Conservation (phyloP, 2,888 invertebrate species). For the Pycnomerus fuliginosus region DNA sequence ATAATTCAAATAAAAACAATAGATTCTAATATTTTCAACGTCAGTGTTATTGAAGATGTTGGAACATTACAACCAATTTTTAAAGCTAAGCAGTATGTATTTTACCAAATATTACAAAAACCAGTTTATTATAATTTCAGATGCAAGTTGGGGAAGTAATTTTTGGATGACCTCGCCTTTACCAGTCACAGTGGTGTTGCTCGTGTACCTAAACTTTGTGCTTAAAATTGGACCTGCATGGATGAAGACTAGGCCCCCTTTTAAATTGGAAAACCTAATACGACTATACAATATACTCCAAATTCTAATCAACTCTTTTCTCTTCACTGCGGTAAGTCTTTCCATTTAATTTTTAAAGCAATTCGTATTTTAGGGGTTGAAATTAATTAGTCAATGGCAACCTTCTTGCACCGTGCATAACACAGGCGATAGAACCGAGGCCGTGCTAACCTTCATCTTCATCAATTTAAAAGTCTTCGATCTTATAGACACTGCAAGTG, state of each 20-base stretch:
- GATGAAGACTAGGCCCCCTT: neutral
- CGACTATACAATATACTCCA: neutral
- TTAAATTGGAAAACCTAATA: neutral
- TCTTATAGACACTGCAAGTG: neutral
- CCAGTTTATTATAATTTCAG: no score
- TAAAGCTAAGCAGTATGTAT: no score
- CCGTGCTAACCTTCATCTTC: neutral
- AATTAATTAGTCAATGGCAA: neutral
- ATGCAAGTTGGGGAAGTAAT: no score
- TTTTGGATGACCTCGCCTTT: no score
- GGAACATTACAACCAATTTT: no score
- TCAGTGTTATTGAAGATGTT: no score
- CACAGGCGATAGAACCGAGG: no score
- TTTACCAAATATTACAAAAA: no score
- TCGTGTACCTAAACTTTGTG: neutral
- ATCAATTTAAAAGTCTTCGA: neutral
- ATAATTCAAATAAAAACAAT: no score
- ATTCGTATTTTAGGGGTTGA: neutral
- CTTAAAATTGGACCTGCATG: slow-evolving; percentile 1
- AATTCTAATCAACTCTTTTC: neutral
- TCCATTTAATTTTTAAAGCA: neutral
- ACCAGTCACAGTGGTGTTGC: no score
- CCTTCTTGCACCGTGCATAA: no score
- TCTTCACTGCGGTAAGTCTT: neutral
- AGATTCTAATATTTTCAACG: no score